These are phyloP conservation scores for Tanytarsus gracilentus DNA, from an alignment of 2,888 invertebrate species.

Conservation along the genomic window DNA sequence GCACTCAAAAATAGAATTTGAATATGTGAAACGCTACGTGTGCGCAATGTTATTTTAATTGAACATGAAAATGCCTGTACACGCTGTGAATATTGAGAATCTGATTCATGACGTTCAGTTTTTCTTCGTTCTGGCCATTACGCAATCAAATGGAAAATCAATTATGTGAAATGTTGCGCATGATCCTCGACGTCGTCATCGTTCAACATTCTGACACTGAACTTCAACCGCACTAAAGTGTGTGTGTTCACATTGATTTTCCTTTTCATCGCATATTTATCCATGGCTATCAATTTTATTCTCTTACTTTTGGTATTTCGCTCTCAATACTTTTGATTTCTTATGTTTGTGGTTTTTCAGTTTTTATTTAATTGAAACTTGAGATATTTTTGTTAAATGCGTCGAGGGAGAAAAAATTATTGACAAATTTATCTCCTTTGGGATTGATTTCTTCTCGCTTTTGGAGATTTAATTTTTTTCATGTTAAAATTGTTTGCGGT, in stretches of 20 bases:
- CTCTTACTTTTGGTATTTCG: neutral
- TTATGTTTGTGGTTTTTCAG: neutral
- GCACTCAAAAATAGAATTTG: no score
- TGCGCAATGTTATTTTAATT: neutral
- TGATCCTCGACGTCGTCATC: neutral
- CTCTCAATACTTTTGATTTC: neutral
- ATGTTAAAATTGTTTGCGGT: no score
- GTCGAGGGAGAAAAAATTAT: neutral
- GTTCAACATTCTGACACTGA: constrained; percentile 12
- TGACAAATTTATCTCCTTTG: no score
- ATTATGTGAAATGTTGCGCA: neutral
- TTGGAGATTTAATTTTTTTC: no score
- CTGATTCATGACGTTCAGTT: constrained; percentile 7
- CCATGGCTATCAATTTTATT: neutral
- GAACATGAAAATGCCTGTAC: neutral
- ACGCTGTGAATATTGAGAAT: neutral
- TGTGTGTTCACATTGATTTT: neutral
- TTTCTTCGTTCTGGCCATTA: neutral
- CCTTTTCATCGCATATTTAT: neutral
- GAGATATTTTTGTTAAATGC: neutral
- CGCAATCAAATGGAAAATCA: constrained; percentile 12
- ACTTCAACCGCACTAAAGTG: no score
- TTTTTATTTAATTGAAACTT: neutral
- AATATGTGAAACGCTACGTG: no score
- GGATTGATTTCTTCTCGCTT: no score